Conservation (phyloP, 2,888 invertebrate genomes). For the Alentia gelatinosa region DNA sequence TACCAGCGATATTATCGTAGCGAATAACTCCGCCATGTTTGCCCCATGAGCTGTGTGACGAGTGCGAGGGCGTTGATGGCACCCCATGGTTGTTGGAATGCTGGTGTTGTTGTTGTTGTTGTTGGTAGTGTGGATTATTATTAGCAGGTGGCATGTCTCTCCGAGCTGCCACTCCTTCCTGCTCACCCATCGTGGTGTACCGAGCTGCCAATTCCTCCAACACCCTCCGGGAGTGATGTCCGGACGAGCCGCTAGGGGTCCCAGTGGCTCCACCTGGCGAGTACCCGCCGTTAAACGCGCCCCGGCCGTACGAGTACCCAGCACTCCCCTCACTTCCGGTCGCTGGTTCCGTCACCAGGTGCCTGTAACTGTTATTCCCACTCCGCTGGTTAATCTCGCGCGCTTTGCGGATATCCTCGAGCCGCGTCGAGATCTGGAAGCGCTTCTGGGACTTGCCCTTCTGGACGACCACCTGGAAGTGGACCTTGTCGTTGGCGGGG, state of each 20-base stretch:
- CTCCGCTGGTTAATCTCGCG: neutral
- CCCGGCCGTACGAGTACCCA: neutral
- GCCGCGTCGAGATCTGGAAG: constrained; percentile 41
- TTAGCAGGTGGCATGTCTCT: too few relatives aligned
- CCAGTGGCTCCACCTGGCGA: neutral
- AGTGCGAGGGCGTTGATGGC: neutral
- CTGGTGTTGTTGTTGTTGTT: too few relatives aligned
- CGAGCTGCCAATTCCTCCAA: neutral
- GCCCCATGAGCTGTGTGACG: neutral
- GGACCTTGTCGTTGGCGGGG: neutral
- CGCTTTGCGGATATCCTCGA: neutral
- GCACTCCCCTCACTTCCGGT: neutral
- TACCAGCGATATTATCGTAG: neutral
- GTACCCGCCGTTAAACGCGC: neutral
- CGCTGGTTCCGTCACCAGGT: neutral
- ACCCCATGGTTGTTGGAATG: neutral
- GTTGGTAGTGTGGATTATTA: too few relatives aligned
- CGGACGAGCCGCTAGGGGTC: neutral
- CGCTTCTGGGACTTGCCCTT: constrained; percentile 42
- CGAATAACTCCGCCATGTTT: constrained; percentile 17
- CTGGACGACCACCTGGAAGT: constrained; percentile 45
- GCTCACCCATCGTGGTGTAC: neutral
- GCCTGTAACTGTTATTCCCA: neutral
- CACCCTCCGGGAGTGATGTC: neutral
- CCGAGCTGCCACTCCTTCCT: neutral